phyloP scores from a whole-genome alignment of 2,113 vertebrate genomes.

The Pelecanus crispus region DNA sequence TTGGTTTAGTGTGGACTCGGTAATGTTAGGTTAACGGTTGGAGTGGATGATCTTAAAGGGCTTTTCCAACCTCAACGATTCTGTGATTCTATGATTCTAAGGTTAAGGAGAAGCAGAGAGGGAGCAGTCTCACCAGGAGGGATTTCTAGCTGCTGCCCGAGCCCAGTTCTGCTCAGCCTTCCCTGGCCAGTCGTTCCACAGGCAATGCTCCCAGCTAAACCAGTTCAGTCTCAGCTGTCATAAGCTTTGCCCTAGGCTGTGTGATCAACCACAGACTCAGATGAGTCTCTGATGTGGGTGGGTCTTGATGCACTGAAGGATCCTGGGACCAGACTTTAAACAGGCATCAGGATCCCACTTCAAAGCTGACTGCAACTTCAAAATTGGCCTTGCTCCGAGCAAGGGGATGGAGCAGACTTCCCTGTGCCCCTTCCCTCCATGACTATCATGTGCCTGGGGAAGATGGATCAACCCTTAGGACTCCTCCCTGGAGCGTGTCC shows the following conservation, averaged over 20 bases:
- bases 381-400: neutral
- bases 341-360: neutral
- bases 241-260: neutral
- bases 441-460: neutral
- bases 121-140: neutral
- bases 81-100: too few species aligned
- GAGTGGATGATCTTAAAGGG: too few species aligned
- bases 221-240: neutral
- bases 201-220: neutral
- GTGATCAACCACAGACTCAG: neutral
- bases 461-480: neutral
- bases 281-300: neutral
- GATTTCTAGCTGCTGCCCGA: neutral
- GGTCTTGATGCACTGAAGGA: neutral
- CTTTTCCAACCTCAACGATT: too few species aligned
- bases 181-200: neutral
- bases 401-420: neutral
- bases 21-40: too few species aligned
- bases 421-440: neutral
- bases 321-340: neutral
- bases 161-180: neutral
- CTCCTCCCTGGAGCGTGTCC: neutral
- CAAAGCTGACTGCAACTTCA: neutral
- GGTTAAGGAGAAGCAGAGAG: neutral
- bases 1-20: too few species aligned